A percentile compares a stretch with the other conserved stretches of the same genome.
phyloP scores from a whole-genome alignment of 2,888 invertebrate species.

The Conchocele bisecta region DNA sequence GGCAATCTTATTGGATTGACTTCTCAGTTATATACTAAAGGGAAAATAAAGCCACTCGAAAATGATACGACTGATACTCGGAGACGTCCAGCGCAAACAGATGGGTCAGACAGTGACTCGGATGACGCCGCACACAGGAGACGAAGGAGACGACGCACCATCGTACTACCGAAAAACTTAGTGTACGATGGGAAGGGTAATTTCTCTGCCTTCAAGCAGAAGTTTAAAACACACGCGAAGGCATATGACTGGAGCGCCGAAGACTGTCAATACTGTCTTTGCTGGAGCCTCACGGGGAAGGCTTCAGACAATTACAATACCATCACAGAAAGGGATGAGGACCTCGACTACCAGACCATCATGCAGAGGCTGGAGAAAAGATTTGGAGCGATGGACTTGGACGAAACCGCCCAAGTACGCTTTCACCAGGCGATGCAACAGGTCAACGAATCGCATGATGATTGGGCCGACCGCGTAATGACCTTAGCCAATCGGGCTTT shows the following conservation, averaged over 20 bases:
- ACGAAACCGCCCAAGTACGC: background rate
- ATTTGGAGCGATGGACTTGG: constrained; percentile 1
- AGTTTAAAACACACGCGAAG: background rate
- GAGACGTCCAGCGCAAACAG: too few relatives aligned
- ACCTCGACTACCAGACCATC: background rate
- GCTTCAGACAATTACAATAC: background rate
- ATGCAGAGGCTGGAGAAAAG: background rate
- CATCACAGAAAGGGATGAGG: background rate
- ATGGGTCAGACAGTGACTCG: too few relatives aligned
- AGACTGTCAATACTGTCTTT: background rate
- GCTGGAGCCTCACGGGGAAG: constrained; percentile 5
- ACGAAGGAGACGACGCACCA: too few relatives aligned
- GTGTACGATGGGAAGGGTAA: background rate
- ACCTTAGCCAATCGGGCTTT: background rate
- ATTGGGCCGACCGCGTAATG: background rate
- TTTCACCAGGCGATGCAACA: background rate
- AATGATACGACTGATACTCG: too few relatives aligned
- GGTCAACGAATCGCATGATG: background rate
- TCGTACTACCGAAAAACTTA: background rate
- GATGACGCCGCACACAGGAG: too few relatives aligned
- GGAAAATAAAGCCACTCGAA: too few relatives aligned
- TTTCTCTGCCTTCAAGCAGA: constrained; percentile 4
- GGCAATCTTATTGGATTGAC: too few relatives aligned
- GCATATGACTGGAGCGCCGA: background rate
- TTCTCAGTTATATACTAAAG: too few relatives aligned